A percentile compares a stretch with the other conserved stretches of the same genome.
Conservation (phyloP, 2,797 vertebrate species). For the Gymnothorax reevesii region DNA sequence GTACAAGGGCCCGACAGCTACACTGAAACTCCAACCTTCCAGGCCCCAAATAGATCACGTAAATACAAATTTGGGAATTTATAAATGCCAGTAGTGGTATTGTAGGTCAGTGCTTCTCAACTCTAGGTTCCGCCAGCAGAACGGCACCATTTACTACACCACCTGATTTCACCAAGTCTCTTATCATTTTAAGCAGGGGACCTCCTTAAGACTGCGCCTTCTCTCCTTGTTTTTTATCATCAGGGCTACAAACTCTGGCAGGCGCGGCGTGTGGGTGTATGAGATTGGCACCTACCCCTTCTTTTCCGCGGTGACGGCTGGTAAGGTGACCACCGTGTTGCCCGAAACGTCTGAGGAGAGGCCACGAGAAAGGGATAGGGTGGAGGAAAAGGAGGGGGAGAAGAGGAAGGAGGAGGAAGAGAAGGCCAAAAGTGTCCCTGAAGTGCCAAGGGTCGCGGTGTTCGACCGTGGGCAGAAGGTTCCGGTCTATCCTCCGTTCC, state of each 20-base stretch:
- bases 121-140: no score
- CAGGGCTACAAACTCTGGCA: slow-evolving; percentile 76
- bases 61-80: no score
- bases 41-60: no score
- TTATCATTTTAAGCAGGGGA: no score
- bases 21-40: no score
- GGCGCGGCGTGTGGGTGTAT: slow-evolving; percentile 74
- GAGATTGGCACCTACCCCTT: slow-evolving; percentile 67
- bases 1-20: no score
- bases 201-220: no score
- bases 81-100: no score
- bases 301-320: slow-evolving; percentile 37
- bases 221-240: slow-evolving; percentile 1
- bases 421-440: not conserved
- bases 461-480: not conserved
- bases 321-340: slow-evolving; percentile 17
- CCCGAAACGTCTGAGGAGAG: not conserved
- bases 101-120: no score
- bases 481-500: not conserved
- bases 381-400: slow-evolving; percentile 4
- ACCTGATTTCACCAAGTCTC: no score
- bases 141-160: no score
- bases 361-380: not conserved
- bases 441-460: not conserved
- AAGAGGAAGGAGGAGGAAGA: slow-evolving; percentile 14